A percentile compares a stretch with the other conserved stretches of the same genome.
Evolutionary conservation across 2,113 vertebrate genomes (phyloP).

Genomic region (Capreolus pygargus): DNA sequence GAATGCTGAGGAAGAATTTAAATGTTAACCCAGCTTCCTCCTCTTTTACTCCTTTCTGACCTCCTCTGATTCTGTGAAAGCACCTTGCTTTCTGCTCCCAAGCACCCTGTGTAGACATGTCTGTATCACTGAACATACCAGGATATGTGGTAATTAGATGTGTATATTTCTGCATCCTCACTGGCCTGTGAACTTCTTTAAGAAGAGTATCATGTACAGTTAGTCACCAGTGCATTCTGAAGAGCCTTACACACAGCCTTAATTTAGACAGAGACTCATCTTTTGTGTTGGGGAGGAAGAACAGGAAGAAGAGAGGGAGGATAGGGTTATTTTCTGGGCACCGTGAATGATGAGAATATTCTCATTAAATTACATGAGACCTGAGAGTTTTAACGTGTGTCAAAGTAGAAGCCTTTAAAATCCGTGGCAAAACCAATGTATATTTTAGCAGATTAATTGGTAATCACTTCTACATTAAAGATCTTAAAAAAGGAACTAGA

Average conservation of each 20-base stretch:
- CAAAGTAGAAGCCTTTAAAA: neutral
- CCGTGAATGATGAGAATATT: neutral
- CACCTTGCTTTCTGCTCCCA: neutral
- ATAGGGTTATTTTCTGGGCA: neutral
- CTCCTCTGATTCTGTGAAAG: no score
- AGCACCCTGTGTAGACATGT: neutral
- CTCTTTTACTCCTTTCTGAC: neutral
- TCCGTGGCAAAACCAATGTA: neutral
- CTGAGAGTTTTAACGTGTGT: neutral
- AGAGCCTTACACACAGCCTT: neutral
- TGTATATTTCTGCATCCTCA: neutral
- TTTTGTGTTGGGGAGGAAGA: neutral
- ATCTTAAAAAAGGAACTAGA: neutral
- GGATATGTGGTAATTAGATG: neutral
- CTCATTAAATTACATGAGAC: neutral
- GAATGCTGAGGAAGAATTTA: neutral
- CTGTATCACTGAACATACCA: neutral
- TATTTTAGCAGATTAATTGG: neutral
- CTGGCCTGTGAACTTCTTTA: neutral
- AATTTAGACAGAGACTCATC: neutral
- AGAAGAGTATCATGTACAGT: neutral
- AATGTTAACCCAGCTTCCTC: neutral
- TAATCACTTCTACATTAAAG: neutral
- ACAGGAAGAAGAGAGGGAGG: neutral
- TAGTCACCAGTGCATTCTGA: neutral